Conservation (phyloP, 1,140 invertebrate genomes). For the Scaptomyza graminum region DNA sequence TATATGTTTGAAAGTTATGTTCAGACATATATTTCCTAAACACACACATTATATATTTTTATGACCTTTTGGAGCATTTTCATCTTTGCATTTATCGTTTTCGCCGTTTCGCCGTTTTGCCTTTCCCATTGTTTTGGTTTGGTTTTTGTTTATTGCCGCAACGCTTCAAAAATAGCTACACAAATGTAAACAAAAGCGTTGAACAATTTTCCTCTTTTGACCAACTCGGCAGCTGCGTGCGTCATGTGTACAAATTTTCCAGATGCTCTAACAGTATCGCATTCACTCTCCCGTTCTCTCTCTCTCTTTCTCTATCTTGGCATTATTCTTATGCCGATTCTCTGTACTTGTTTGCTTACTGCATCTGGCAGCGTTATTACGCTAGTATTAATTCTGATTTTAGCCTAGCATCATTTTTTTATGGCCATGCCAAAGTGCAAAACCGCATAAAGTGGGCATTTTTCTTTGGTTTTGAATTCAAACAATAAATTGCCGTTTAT, state of each 20-base stretch:
- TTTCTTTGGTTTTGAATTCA: slow-evolving; percentile 33
- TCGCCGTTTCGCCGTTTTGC: slow-evolving; percentile 22
- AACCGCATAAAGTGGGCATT: slow-evolving; percentile 69
- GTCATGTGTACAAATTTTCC: slow-evolving; percentile 77
- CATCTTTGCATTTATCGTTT: slow-evolving; percentile 25
- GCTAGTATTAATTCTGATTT: slow-evolving; percentile 22
- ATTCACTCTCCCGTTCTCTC: background rate
- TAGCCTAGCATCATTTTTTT: slow-evolving; percentile 70
- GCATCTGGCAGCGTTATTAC: slow-evolving; percentile 32
- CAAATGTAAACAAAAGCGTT: slow-evolving; percentile 79
- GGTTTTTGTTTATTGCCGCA: slow-evolving; percentile 71
- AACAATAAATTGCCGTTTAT: slow-evolving; percentile 72
- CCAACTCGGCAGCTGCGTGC: slow-evolving; percentile 61
- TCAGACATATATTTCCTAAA: background rate
- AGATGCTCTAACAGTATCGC: slow-evolving; percentile 57
- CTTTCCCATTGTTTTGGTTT: slow-evolving; percentile 64
- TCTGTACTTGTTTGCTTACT: slow-evolving; percentile 24
- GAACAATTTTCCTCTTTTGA: slow-evolving; percentile 40
- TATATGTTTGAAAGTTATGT: background rate
- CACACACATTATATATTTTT: slow-evolving; percentile 45
- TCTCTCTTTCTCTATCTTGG: background rate
- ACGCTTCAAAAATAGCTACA: slow-evolving; percentile 78
- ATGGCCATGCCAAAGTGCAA: slow-evolving; percentile 72
- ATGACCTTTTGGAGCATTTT: slow-evolving; percentile 50
- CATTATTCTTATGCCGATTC: background rate